Conservation (phyloP, 2,888 invertebrate genomes). For the Camponotus fellah region DNA sequence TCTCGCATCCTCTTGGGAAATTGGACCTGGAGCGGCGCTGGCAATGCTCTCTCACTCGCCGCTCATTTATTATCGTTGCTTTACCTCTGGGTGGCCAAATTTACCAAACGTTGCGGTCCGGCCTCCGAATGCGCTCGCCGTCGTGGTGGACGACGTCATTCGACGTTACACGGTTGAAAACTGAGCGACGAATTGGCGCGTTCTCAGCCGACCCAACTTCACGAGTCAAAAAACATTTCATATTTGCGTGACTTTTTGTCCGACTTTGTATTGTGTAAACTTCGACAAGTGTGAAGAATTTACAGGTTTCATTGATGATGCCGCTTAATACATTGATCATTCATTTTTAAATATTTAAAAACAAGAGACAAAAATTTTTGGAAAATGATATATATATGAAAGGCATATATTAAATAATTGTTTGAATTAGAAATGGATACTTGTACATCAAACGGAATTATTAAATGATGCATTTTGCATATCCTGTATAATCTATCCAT, state of each 20-base stretch:
- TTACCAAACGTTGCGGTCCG: conserved; percentile 77
- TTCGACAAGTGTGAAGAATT: neutral
- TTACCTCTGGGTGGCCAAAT: conserved; percentile 84
- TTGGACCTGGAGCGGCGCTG: conserved; percentile 80
- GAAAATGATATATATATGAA: too few relatives aligned
- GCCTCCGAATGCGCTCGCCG: conserved; percentile 66
- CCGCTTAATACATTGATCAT: neutral
- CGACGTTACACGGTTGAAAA: conserved; percentile 74
- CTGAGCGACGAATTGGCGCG: conserved; percentile 76
- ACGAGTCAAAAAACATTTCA: conserved; percentile 71
- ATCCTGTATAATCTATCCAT: neutral
- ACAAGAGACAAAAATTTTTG: neutral
- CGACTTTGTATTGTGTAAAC: neutral
- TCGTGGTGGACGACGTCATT: conserved; percentile 73
- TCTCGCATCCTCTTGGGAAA: conserved; percentile 81
- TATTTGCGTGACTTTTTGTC: conserved; percentile 13
- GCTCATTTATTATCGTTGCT: conserved; percentile 84
- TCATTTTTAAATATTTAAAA: neutral
- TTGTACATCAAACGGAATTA: neutral
- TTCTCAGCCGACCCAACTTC: conserved; percentile 59
- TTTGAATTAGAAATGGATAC: neutral
- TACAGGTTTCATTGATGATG: neutral
- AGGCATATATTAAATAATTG: neutral
- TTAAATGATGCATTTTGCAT: neutral
- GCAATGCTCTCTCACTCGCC: conserved; percentile 78